Evolutionary conservation across 2,113 vertebrate species (phyloP), one percentile per base, ranked within the genome.

Genomic region (Gymnorhina tibicen): DNA sequence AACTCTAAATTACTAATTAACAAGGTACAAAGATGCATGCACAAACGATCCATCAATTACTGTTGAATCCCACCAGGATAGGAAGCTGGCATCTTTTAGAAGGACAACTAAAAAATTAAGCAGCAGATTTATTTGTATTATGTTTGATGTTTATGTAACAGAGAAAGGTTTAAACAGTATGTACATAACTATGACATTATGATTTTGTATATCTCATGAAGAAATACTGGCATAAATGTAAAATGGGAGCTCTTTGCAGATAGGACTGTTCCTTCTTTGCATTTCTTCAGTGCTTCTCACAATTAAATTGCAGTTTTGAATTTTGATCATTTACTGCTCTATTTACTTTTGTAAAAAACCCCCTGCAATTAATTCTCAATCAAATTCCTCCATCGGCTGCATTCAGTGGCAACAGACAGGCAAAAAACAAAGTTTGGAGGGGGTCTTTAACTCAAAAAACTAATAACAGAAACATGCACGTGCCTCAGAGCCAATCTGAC

Each of bases 1-100:
- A 46, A 91, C 26, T 89, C 52, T 87, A 89, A 77, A 86, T 93
- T 87, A 89, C 70, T 89, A 94, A 92, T 87, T 93, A 89, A 87
- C 46, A 62, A 89, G 42, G 69, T 50, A 86, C 44, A 83, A 88
- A 95, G 86, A 78, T 62, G n/a, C 33, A 66, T 92, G 52, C 63
- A 89, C n/a, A 81, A 96, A 95, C 1, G 4, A 82, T 68, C 37
- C 55, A 92, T 94, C 84, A 93, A 56, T 72, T 92, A 89, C 11
- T 56, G 24, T 5, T 73, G 79, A 62, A n/a, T 84, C 70, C 94
- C 83, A 58, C 50, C 3, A n/a, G 58, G 64, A 89, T 87, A 92
- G 68, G 74, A 50, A 68, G 53, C n/a, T 41, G 27, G 28, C 67
- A 13, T 68, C 69, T 81, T 95, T 93, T 59, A 85, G 63, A 93